Evolutionary conservation across 2,113 vertebrate species (phyloP), one percentile per base, ranked within the genome.

Genomic region (Phyllopteryx taeniolatus): DNA sequence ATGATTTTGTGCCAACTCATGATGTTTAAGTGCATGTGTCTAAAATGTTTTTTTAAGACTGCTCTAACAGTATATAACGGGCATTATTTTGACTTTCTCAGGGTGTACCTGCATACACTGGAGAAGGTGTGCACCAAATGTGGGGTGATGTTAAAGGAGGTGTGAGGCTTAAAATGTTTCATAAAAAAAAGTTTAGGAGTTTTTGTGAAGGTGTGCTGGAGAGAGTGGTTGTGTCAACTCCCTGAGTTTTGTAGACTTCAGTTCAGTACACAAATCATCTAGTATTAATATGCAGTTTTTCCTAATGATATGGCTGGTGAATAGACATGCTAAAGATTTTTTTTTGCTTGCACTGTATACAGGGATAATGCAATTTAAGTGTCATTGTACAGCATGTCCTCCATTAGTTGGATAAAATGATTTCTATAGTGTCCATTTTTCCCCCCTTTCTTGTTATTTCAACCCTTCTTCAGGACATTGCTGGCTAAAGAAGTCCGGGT

Each of bases 401-500:
- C 11, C 3, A 4, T 31, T 59, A 31, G 57, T 31, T 5, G 22
- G 27, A 14, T 35, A 17, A 35, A 35, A 19, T 35, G 5, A 61
- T 19, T 12, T 35, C 33, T 14, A 20, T 2, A 14, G 4, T 35
- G 14, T 61, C 14, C 2, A 15, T 35, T 33, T 60, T 27, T 27
- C 19, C 8, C 20, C 54, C 54, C 9, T 56, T 2, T 22, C 2
- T 11, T 15, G 59, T 35, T 35, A 39, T 39, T 51, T 61, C 7
- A 3, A 9, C 5, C 15, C 59, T 61, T 39, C 17, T 39, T 14
- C 54, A 57, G 66, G 42, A 63, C 44, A 71, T 31, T 59, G 63
- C 64, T 65, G 33, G 61, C 39, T 44, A 71, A 74, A 46, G 33
- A 61, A 20, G 49, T 33, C 63, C 44, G 60, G 67, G 73, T 53